phyloP scores from a whole-genome alignment of 2,888 invertebrate genomes.

The Drosophila birchii region DNA sequence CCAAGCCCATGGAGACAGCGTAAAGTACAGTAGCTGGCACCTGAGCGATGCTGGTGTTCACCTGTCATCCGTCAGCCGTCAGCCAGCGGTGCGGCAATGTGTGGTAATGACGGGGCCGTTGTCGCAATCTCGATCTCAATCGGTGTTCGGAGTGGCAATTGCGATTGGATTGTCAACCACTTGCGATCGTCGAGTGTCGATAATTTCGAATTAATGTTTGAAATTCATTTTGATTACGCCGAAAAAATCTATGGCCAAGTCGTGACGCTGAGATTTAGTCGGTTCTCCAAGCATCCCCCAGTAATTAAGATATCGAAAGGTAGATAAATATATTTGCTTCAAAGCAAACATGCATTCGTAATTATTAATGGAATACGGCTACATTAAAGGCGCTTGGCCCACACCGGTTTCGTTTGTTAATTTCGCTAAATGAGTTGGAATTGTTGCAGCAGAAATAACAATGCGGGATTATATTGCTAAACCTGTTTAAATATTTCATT shows the following conservation, averaged over 20 bases:
- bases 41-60: constrained; percentile 11
- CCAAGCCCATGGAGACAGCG: constrained; percentile 8
- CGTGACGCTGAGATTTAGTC: constrained; percentile 46
- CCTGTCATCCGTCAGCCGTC: constrained; percentile 29
- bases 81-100: constrained; percentile 35
- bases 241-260: constrained; percentile 3
- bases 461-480: constrained; percentile 61
- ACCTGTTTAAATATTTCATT: constrained; percentile 63
- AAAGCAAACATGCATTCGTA: constrained; percentile 45
- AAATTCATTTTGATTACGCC: constrained; percentile 35
- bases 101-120: constrained; percentile 30
- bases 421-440: constrained; percentile 50
- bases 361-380: constrained; percentile 54
- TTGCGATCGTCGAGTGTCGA: constrained; percentile 55
- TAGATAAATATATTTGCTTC: constrained; percentile 17
- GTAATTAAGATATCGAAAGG: constrained; percentile 57
- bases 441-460: constrained; percentile 71
- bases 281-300: constrained; percentile 33
- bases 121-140: constrained; percentile 49
- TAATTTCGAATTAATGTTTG: constrained; percentile 62
- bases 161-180: constrained; percentile 51
- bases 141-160: constrained; percentile 31
- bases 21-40: constrained; percentile 31
- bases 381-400: constrained; percentile 10
- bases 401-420: constrained; percentile 61